Base-by-base conservation (phyloP, 2,888 invertebrate species). In the Erebia ligea region DNA sequence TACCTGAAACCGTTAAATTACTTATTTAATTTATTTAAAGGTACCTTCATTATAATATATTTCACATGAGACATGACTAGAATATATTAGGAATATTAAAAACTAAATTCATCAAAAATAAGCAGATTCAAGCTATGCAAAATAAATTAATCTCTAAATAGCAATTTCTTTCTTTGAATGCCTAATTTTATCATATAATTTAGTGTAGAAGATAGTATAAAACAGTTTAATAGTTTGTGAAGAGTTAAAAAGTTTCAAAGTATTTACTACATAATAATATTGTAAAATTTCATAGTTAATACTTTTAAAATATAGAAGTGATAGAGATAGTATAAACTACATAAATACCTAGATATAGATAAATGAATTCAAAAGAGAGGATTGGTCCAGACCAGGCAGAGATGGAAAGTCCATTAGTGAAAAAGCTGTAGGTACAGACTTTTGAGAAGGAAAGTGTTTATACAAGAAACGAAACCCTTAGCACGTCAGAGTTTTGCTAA, bases 281-380 rank as follows among this genome's bases (percentile, higher is more conserved):
- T 10, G 19, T 61, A 45, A 21, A 45, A 19, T 45, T 19, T 59
- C 15, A 42, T 17, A 62, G 45, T 62, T 48, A 62, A 62, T 48
- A 48, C 21, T 21, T 21, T 62, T 17, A 21, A 21, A 62, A 48
- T 21, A 62, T 62, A 62, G 63, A 68, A 67, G 58, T 21, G 40
- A 67, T 67, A 71, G 58, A 64, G 42, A 71, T 17, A 67, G 59
- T 64, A 57, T 13, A 72, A 85, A 85, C 85, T 80, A 78, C 78
- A 82, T 85, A 77, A 83, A 77, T 75, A n/a, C n/a, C n/a, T n/a
- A 82, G 9, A 61, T 19, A 61, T 45, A 21, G 52, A 13, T 80
- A 88, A 87, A 84, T 88, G 86, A 88, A 87, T 86, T 89, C 21
- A 83, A 81, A 88, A 89, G 89, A 76, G 69, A 89, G 86, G 25